Base-by-base conservation (phyloP, 2,113 vertebrate genomes). In the Butorides virescens region DNA sequence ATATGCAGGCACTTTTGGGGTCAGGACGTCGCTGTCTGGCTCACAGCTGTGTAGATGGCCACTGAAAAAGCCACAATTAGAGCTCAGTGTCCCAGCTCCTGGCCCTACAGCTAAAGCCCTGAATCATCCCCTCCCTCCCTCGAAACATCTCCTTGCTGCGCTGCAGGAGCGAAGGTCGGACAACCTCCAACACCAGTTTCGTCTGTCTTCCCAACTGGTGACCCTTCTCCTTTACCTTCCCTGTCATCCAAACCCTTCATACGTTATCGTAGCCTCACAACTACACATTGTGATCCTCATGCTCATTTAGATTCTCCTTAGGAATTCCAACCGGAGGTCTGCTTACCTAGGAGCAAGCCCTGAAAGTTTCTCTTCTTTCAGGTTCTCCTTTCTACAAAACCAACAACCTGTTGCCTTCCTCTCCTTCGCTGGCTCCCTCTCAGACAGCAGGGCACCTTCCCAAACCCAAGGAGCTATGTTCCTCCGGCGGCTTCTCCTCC, bases 1-100 rank as follows among this genome's bases (percentile, higher is more conserved):
- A 9, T 27, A 42, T 1, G 9, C 6, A 44, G 44, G 63, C 49
- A 18, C 56, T 76, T 68, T 8, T 20, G 22, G 42, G 22, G 17
- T 18, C 27, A 46, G 63, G 63, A 37, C 4, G 3, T 5, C 3
- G 7, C 21, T 11, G 37, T 3, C 46, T 53, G 13, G n/a, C 44
- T 44, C 62, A 15, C 58, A 44, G 15, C 49, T 5, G 3, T 6
- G 22, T 3, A 15, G 42, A 6, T 0, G 12, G 61, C 10, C 49
- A 19, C 37, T 11, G 44, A 34, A 29, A 55, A 42, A 58, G 36
- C 25, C 7, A 11, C 17, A 46, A 32, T 58, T 11, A 29, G 18
- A 39, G 56, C 29, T 50, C 67, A 26, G 27, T 7, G 23, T 50
- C 12, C 23, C 62, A 44, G 23, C 30, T 70, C 36, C 80, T 15